phyloP scores from a whole-genome alignment of 2,797 vertebrate species.

The Thalassophryne amazonica region DNA sequence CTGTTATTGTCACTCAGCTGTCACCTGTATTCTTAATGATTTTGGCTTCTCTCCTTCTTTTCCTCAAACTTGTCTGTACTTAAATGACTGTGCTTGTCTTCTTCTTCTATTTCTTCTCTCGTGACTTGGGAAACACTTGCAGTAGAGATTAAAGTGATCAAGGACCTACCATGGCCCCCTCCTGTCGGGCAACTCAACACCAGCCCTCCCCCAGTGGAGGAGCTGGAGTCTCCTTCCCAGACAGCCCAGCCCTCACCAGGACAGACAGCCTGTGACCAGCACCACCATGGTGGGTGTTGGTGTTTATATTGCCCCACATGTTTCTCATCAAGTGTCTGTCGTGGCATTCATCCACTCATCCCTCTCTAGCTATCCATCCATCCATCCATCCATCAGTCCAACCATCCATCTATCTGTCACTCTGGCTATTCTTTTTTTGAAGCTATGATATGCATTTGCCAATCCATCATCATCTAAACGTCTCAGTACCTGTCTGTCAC shows the following conservation, averaged over 20 bases:
- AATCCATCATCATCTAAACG: background rate
- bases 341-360: background rate
- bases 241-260: constrained; percentile 76
- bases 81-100: constrained; percentile 27
- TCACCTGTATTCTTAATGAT: constrained; percentile 29
- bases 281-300: constrained; percentile 91
- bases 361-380: background rate
- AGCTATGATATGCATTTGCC: background rate
- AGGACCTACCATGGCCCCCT: constrained; percentile 98
- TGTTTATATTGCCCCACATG: constrained; percentile 58
- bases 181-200: constrained; percentile 96
- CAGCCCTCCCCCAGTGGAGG: constrained; percentile 80
- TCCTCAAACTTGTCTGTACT: constrained; percentile 30
- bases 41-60: constrained; percentile 17
- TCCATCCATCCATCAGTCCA: background rate
- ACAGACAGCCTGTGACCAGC: constrained; percentile 85
- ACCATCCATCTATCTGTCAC: background rate
- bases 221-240: constrained; percentile 81
- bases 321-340: background rate
- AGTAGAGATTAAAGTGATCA: constrained; percentile 99
- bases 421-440: background rate
- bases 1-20: constrained; percentile 34
- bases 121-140: constrained; percentile 65
- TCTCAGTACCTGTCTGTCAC: background rate
- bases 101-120: constrained; percentile 54